Evolutionary conservation across 2,888 invertebrate genomes (phyloP).

Genomic region (Ligdia adustata): DNA sequence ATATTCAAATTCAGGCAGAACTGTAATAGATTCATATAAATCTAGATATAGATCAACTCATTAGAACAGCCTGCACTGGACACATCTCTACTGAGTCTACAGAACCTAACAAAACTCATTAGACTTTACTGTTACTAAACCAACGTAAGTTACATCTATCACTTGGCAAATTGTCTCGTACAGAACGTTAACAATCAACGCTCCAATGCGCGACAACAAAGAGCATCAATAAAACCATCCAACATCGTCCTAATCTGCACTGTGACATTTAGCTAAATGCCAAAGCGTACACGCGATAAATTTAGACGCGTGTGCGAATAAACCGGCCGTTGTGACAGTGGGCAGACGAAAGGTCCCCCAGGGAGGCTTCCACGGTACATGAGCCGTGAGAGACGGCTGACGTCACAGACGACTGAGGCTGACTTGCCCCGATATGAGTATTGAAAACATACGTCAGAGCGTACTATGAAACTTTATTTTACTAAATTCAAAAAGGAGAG

Average conservation of each 20-base stretch:
- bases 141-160: background rate
- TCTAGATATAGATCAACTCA: too few relatives aligned
- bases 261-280: constrained; percentile 33
- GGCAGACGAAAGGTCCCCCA: constrained; percentile 48
- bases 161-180: constrained; percentile 1
- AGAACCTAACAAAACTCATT: too few relatives aligned
- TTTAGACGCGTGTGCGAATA: constrained; percentile 37
- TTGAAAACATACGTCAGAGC: too few relatives aligned
- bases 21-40: too few relatives aligned
- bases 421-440: too few relatives aligned
- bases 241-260: constrained; percentile 24
- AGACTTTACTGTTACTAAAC: background rate
- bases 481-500: too few relatives aligned
- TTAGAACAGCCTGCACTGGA: too few relatives aligned
- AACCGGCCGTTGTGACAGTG: constrained; percentile 54
- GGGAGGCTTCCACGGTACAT: constrained; percentile 37
- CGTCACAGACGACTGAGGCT: constrained; percentile 42
- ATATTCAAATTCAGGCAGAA: too few relatives aligned
- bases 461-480: too few relatives aligned
- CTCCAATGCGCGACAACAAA: constrained; percentile 19
- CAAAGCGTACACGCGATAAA: constrained; percentile 38
- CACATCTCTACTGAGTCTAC: too few relatives aligned
- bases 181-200: constrained; percentile 14
- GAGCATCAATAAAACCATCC: constrained; percentile 16
- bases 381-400: constrained; percentile 42